A percentile compares a stretch with the other conserved stretches of the same genome.
Conservation (phyloP, 2,113 vertebrate genomes). For the Rhea pennata region DNA sequence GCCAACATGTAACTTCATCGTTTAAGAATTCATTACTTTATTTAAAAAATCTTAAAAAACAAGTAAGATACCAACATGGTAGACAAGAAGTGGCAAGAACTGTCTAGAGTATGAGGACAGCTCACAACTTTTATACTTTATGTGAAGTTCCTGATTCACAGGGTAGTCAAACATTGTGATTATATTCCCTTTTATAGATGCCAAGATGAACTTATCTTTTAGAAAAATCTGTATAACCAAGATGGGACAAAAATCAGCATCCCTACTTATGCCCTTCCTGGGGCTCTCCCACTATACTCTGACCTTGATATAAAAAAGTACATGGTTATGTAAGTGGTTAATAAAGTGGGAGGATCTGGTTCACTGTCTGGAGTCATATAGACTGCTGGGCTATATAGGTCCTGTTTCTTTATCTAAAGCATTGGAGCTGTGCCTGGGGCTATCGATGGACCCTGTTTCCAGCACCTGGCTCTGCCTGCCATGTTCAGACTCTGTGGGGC, state of each 20-base stretch:
- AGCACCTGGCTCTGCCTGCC: background rate
- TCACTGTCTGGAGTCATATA: background rate
- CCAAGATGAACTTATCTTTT: background rate
- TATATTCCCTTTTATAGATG: background rate
- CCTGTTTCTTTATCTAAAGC: background rate
- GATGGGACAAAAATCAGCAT: background rate
- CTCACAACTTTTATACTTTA: background rate
- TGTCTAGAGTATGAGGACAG: background rate
- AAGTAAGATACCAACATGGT: background rate
- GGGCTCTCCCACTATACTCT: background rate
- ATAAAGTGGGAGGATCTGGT: background rate
- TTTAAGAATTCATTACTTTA: background rate
- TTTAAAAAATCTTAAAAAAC: background rate
- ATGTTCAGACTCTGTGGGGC: accelerated
- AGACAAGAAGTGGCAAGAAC: background rate
- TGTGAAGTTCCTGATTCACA: background rate
- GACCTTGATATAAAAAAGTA: background rate
- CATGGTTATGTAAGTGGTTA: background rate
- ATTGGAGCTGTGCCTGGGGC: background rate
- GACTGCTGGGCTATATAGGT: background rate
- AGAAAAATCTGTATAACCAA: background rate
- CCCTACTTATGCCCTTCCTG: background rate
- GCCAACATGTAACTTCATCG: background rate
- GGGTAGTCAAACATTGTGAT: background rate
- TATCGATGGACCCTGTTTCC: background rate